A percentile compares a stretch with the other conserved stretches of the same genome.
These are phyloP conservation scores for Protomyctophum bolini DNA, from an alignment of 2,113 vertebrate species.

Conservation along the genomic window DNA sequence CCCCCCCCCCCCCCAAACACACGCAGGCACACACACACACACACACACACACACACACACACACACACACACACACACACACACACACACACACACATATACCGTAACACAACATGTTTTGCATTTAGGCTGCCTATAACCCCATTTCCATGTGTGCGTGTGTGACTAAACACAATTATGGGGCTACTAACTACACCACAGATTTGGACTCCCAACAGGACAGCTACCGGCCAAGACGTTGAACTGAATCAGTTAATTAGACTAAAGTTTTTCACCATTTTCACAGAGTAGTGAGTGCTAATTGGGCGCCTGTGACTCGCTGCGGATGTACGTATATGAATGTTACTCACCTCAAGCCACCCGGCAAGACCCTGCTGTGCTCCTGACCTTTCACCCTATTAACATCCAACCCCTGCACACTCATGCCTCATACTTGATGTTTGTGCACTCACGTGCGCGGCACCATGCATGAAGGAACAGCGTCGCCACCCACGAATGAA, in stretches of 20 bases:
- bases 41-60: no score
- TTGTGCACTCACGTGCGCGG: no score
- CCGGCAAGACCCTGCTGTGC: slow-evolving; percentile 23
- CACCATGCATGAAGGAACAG: no score
- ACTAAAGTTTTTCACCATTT: slow-evolving; percentile 31
- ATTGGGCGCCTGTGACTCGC: slow-evolving; percentile 38
- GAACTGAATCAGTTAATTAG: slow-evolving; percentile 27
- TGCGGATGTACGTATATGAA: slow-evolving; percentile 46
- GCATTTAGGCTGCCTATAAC: no score
- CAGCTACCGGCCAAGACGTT: slow-evolving; percentile 10
- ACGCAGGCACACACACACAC: no score
- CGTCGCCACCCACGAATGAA: no score
- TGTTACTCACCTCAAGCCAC: slow-evolving; percentile 52
- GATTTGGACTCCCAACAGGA: background rate
- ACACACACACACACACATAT: no score
- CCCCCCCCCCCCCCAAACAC: no score
- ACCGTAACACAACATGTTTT: no score
- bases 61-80: no score
- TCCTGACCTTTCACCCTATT: slow-evolving; percentile 53
- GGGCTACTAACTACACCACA: slow-evolving; percentile 1
- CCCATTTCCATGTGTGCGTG: background rate
- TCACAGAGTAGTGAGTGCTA: slow-evolving; percentile 34
- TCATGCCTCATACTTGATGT: slow-evolving; percentile 1
- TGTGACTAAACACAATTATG: slow-evolving; percentile 46
- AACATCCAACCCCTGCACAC: slow-evolving; percentile 46